phyloP scores from a whole-genome alignment of 2,113 vertebrate species.

The Pachycephala philippinensis region DNA sequence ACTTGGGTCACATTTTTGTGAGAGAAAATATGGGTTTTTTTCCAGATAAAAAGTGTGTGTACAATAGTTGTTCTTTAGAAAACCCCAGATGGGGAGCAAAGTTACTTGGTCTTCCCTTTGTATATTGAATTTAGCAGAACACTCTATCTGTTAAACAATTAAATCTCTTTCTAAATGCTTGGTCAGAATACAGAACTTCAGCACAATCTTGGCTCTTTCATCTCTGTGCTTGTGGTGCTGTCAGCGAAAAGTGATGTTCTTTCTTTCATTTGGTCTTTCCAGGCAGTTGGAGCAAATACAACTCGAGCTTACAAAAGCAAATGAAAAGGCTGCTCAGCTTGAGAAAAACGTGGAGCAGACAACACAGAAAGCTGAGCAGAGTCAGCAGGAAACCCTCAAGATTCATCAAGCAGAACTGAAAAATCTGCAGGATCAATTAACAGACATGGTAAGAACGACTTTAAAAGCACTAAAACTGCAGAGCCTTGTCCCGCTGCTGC shows the following conservation, averaged over 20 bases:
- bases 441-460: constrained; percentile 77
- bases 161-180: neutral
- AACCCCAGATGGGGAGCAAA: neutral
- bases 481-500: neutral
- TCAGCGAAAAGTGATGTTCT: constrained; percentile 13
- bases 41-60: neutral
- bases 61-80: neutral
- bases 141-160: neutral
- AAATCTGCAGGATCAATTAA: constrained; percentile 75
- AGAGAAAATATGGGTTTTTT: neutral
- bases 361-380: constrained; percentile 75
- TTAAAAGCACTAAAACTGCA: neutral
- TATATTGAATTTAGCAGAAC: neutral
- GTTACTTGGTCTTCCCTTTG: neutral
- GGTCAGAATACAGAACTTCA: neutral
- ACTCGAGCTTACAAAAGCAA: constrained; percentile 79
- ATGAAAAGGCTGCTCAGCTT: constrained; percentile 75
- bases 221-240: neutral
- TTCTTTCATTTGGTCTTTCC: constrained; percentile 5
- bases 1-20: neutral
- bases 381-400: constrained; percentile 69
- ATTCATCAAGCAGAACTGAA: constrained; percentile 76
- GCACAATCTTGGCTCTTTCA: neutral
- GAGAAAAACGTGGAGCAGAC: constrained; percentile 77
- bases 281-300: constrained; percentile 89